phyloP scores from a whole-genome alignment of 2,113 vertebrate genomes.

The Phaetusa simplex region DNA sequence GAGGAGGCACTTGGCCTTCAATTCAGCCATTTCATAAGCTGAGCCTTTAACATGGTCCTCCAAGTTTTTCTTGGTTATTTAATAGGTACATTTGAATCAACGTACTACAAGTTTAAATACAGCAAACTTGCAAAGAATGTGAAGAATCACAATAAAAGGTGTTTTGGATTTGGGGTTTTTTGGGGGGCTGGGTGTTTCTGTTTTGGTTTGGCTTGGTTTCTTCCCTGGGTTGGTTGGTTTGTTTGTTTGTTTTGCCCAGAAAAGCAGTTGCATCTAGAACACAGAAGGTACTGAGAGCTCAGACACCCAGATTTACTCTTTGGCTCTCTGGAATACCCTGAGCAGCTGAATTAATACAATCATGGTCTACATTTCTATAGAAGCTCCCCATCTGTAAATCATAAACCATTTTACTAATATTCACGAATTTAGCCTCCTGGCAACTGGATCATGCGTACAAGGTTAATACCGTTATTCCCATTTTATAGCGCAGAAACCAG shows the following conservation, averaged over 20 bases:
- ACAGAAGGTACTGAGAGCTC: background rate
- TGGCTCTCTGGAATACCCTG: background rate
- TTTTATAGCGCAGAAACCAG: slow-evolving; percentile 29
- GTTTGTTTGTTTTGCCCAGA: background rate
- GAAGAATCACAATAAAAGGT: slow-evolving; percentile 2
- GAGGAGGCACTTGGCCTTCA: background rate
- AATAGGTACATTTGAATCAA: background rate
- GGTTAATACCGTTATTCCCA: slow-evolving; percentile 18
- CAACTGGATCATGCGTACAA: background rate
- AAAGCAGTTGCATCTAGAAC: background rate
- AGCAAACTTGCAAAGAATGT: background rate
- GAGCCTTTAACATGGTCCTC: background rate
- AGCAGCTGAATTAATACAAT: background rate
- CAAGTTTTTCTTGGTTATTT: background rate
- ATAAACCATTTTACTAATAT: slow-evolving; percentile 11
- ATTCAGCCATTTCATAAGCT: background rate
- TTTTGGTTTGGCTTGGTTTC: background rate
- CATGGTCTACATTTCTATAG: background rate
- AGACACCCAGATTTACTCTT: background rate
- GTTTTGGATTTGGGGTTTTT: background rate
- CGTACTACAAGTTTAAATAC: background rate
- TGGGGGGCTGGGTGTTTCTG: background rate
- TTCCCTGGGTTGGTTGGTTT: background rate
- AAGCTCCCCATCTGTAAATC: slow-evolving; percentile 14
- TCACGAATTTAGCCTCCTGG: background rate